Base-by-base conservation (phyloP, 2,113 vertebrate genomes). In the Poeciliopsis retropinna region DNA sequence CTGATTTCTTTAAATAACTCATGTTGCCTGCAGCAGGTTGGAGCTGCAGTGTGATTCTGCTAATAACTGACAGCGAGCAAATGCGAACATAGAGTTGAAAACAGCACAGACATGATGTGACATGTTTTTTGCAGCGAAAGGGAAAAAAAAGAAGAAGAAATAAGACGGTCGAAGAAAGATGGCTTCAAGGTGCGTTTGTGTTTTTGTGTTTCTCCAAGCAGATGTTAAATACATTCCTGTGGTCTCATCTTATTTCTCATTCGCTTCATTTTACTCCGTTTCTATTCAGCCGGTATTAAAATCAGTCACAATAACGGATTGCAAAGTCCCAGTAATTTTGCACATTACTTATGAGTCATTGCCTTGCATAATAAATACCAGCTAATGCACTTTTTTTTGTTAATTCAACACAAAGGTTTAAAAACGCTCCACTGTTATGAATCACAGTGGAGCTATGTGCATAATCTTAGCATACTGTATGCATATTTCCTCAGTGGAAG, bases 1-100 rank as follows among this genome's bases (percentile, higher is more conserved):
- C 75, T 39, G 72, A 77, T 88, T 83, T 87, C 88, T 80, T 89
- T 87, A 89, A 91, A 92, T 90, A 91, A 85, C 81, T 81, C 28
- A 3, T 15, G 25, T 88, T 47, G 80, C 90, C 88, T 84, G 73
- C 72, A 88, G 91, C 83, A 83, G 76, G 70, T 78, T 80, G 73
- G 72, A 80, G 85, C 87, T 64, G 85, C 85, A 85, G 89, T 81
- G 81, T 88, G 76, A 41, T 75, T 85, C 73, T 60, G 67, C 83
- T 86, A 73, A 85, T 88, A 90, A 84, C 83, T 88, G 79, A 81
- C 78, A 81, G 79, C n/a, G 66, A 86, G 75, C 68, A 76, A 80
- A 87, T 83, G 76, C 71, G 70, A 83, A 72, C 2, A 17, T 66
- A 54, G 65, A 78, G 76, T 83, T 76, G 64, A 70, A 79, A 5